Evolutionary conservation across 2,113 vertebrate genomes (phyloP), one percentile per base, ranked within the genome.

Genomic region (Leucoraja erinaceus): DNA sequence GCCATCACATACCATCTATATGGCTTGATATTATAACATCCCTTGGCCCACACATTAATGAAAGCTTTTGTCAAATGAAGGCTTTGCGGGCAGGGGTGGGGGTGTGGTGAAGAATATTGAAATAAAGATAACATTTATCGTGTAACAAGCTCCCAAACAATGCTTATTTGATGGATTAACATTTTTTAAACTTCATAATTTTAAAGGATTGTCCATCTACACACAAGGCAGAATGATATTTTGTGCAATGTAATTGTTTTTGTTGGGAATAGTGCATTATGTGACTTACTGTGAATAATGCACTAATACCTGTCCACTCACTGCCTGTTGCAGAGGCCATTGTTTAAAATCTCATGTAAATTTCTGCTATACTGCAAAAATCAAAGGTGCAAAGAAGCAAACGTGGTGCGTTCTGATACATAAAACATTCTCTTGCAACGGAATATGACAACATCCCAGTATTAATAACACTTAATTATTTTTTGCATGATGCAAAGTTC

Each of bases 191-290:
- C 5, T 16, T 88, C 4, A 25, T 61, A 88, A 88, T n/a, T 61
- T 16, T 88, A 63, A 88, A 88, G 28, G n/a, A 16, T 14, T n/a
- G 6, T 18, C 16, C 14, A 54, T 79, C 4, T 47, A 31, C 5
- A 61, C 81, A 8, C 28, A 88, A 59, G 31, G 5, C n/a, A 86
- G 81, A 84, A 84, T 84, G 61, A 84, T 61, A 86, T 63, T 86
- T 63, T 63, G 4, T 0, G 0, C 16, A 1, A 16, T 86, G 4
- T 63, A 63, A 86, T 86, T 88, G 28, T 18, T 7, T n/a, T 1
- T 88, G 14, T 66, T 31, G 56, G 10, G 25, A 86, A 28, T 86
- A 14, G 4, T 61, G 16, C 12, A 31, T 31, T 5, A 11, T 31
- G 10, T 86, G 28, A 25, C 38, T 63, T 31, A 63, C 56, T 12